A percentile compares a stretch with the other conserved stretches of the same genome.
These are phyloP conservation scores for Sesia apiformis DNA, from an alignment of 2,888 invertebrate genomes.

Conservation along the genomic window DNA sequence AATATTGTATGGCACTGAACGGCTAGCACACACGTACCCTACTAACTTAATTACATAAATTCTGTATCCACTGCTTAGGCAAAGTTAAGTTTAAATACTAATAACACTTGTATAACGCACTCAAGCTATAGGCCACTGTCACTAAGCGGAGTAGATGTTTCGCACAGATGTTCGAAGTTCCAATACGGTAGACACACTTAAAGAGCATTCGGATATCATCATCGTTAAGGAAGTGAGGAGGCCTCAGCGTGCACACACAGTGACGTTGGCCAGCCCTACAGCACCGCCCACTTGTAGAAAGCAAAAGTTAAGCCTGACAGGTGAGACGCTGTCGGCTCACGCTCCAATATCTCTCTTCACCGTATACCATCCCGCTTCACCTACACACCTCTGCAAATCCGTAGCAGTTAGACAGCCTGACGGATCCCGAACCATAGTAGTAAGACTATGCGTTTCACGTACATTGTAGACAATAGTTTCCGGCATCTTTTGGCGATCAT, in stretches of 20 bases:
- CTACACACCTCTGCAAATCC: slow-evolving; percentile 13
- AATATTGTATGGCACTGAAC: slow-evolving; percentile 11
- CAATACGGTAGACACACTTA: slow-evolving; percentile 26
- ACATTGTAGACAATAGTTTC: not conserved
- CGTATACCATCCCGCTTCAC: slow-evolving; percentile 8
- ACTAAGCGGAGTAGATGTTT: slow-evolving; percentile 59
- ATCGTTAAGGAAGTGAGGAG: slow-evolving; percentile 26
- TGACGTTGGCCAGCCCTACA: slow-evolving; percentile 78
- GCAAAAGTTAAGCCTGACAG: slow-evolving; percentile 81
- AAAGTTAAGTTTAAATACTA: not conserved
- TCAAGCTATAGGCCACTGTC: slow-evolving; percentile 6
- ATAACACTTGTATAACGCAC: not conserved
- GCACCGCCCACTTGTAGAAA: slow-evolving; percentile 77
- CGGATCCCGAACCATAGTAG: slow-evolving; percentile 21
- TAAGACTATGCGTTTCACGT: slow-evolving; percentile 15
- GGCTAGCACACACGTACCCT: slow-evolving; percentile 10
- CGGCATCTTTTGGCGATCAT: slow-evolving; percentile 1
- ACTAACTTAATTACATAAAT: slow-evolving; percentile 4
- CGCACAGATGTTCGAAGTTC: slow-evolving; percentile 56
- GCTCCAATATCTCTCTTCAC: slow-evolving; percentile 15
- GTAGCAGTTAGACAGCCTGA: slow-evolving; percentile 25
- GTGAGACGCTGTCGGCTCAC: slow-evolving; percentile 55
- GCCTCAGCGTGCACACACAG: slow-evolving; percentile 68
- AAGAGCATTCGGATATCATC: slow-evolving; percentile 7
- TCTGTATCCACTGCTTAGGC: not conserved